These are phyloP conservation scores for Sebastes melanostomus DNA, from an alignment of 2,797 vertebrate species.

Conservation along the genomic window DNA sequence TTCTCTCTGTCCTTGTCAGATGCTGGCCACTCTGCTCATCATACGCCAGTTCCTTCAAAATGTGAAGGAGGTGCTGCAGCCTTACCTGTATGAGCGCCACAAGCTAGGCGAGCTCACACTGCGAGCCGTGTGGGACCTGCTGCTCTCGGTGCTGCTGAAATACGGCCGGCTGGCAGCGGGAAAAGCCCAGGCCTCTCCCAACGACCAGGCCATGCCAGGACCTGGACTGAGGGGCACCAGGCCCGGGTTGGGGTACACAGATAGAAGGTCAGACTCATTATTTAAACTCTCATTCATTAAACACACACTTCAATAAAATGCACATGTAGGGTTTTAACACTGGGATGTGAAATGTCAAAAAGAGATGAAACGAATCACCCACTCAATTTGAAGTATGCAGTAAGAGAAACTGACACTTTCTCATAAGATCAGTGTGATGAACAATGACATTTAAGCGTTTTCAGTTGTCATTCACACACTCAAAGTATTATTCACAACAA, in stretches of 20 bases:
- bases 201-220: conserved; percentile 66
- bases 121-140: conserved; percentile 83
- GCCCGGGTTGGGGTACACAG: conserved; percentile 67
- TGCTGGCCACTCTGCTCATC: conserved; percentile 96
- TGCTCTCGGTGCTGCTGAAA: conserved; percentile 82
- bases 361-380: neutral
- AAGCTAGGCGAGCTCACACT: conserved; percentile 88
- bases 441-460: neutral
- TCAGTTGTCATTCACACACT: conserved; percentile 24
- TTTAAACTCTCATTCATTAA: neutral
- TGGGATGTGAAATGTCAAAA: neutral
- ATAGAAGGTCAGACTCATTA: conserved; percentile 66
- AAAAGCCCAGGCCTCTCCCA: conserved; percentile 74
- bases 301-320: neutral
- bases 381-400: neutral
- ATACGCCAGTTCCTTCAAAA: conserved; percentile 97
- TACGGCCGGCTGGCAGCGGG: conserved; percentile 75
- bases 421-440: neutral
- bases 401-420: neutral
- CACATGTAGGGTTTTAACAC: neutral
- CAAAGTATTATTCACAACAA: conserved; percentile 30
- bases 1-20: conserved; percentile 75
- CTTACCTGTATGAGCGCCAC: conserved; percentile 92
- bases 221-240: conserved; percentile 71
- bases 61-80: conserved; percentile 94